Evolutionary conservation across 1,140 invertebrate species (phyloP).

Genomic region (Branchinecta lynchi): DNA sequence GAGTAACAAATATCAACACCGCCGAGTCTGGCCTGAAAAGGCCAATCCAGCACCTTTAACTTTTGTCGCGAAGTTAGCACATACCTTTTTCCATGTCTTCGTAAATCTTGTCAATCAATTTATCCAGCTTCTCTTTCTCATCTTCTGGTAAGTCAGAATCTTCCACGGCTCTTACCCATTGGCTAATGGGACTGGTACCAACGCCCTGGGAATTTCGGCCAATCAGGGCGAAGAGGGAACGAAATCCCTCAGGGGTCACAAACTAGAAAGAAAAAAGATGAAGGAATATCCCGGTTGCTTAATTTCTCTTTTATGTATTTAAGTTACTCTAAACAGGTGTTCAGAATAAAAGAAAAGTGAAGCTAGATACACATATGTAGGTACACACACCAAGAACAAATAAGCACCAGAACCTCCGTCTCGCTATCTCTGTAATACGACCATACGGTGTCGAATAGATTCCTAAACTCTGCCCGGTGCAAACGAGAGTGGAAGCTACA

Average conservation of each 20-base stretch:
- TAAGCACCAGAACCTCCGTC: no score
- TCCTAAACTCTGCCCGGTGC: no score
- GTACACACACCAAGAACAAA: no score
- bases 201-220: slow-evolving; percentile 89
- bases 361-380: not conserved
- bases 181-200: slow-evolving; percentile 69
- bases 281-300: no score
- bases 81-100: slow-evolving; percentile 63
- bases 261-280: slow-evolving; percentile 44
- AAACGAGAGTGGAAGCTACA: no score
- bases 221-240: slow-evolving; percentile 65
- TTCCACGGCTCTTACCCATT: slow-evolving; percentile 64
- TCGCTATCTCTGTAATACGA: no score
- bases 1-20: no score
- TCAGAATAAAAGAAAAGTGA: slow-evolving; percentile 10
- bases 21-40: no score
- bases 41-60: no score
- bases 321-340: no score
- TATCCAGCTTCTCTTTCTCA: slow-evolving; percentile 48
- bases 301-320: no score
- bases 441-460: no score
- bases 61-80: not conserved
- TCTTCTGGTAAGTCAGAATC: slow-evolving; percentile 45
- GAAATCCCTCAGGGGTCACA: slow-evolving; percentile 71
- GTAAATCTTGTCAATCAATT: slow-evolving; percentile 66